Evolutionary conservation across 2,113 vertebrate species (phyloP).

Genomic region (Serinus canaria): DNA sequence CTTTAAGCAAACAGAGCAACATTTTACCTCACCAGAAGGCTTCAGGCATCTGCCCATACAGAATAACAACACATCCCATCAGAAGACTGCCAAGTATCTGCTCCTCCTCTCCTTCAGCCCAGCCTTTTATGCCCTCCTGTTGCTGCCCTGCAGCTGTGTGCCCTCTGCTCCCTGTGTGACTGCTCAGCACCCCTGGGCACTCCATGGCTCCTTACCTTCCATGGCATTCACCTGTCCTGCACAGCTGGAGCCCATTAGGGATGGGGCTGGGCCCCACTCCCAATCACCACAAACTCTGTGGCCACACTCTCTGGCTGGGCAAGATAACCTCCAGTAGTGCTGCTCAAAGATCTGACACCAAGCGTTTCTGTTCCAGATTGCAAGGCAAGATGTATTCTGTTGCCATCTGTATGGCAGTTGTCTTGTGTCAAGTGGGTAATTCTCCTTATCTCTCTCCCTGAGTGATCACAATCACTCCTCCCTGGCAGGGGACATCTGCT

Average conservation of each 20-base stretch:
- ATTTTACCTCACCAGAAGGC: neutral
- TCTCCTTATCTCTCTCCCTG: too few species aligned
- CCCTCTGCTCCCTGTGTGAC: neutral
- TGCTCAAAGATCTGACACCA: neutral
- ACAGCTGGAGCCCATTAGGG: neutral
- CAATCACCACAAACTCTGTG: neutral
- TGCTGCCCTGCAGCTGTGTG: neutral
- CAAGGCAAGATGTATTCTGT: too few species aligned
- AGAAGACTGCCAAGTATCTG: neutral
- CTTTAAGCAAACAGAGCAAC: neutral
- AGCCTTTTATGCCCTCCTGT: neutral
- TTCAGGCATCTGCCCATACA: neutral
- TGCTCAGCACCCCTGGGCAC: neutral
- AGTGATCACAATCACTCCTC: too few species aligned
- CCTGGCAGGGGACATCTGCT: too few species aligned
- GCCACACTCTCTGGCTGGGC: neutral
- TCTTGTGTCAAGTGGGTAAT: too few species aligned
- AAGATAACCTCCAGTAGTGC: neutral
- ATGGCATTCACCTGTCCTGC: neutral
- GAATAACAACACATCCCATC: rapidly evolving
- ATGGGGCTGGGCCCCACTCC: neutral
- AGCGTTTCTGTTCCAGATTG: neutral
- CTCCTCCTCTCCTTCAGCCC: neutral
- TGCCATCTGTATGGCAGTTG: too few species aligned
- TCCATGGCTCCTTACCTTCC: neutral